Base-by-base conservation (phyloP, 2,888 invertebrate genomes). In the Lydus trimaculatus region DNA sequence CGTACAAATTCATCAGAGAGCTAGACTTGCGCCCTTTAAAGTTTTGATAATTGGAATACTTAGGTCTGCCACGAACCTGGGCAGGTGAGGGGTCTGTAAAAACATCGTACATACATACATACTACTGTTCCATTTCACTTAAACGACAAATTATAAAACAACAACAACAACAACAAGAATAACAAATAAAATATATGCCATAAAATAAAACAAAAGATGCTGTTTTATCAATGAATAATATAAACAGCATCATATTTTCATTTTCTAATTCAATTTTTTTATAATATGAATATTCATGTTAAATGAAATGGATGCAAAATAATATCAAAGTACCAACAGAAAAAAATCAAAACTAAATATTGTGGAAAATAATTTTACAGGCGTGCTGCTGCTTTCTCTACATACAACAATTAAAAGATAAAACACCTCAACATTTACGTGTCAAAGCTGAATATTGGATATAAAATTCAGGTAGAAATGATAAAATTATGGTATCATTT, bases 1-100 rank as follows among this genome's bases (percentile, higher is more conserved):
- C 95, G 91, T 94, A 94, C 91, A 95, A 90, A 91, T 95, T 95
- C 94, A 95, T 94, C 90, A 95, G 92, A 87, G 95, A 95, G 92
- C 94, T 95, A 89, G 95, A 95, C 90, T 95, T 95, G 91, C 95
- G 92, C 82, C 89, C 86, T 90, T 94, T 94, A 91, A 94, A 93
- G 93, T 93, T 94, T 91, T 92, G 92, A 91, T 91, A 92, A 90
- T 91, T 91, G 87, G 91, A 89, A 90, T 91, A 92, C 90, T 92
- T 92, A 90, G 92, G 91, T 89, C 92, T 90, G 90, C 92, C 92
- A 88, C 92, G 91, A 87, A 92, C 89, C 88, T 93, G 91, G 86
- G 87, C 87, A 82, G 89, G 89, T 88, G 92, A 92, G 88, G 91
- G 92, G 89, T 95, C 94, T 92, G 94, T 90, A 93, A 92, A 90